Evolutionary conservation across 2,113 vertebrate species (phyloP), one percentile per base, ranked within the genome.

Genomic region (Nannobrachium achirus): DNA sequence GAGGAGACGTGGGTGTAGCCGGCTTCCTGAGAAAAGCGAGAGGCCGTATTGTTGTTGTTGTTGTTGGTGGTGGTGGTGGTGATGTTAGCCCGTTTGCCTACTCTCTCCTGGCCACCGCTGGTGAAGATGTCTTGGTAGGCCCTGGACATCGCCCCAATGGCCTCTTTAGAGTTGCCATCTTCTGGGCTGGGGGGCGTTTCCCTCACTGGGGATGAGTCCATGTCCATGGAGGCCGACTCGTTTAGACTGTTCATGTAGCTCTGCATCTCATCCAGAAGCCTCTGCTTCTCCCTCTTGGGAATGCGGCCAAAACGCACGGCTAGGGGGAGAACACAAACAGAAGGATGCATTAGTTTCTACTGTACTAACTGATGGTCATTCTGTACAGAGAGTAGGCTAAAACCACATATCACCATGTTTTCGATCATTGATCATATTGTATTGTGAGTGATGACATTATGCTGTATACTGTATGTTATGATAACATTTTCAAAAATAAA

Each of bases 301-400:
- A 94, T 94, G 16, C 93, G 93, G 14, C 93, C 93, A 58, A 94
- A 94, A 66, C 93, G 92, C 11, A 94, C 93, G 73, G 93, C 93
- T 94, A 55, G 6, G n/a, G 5, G n/a, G 56, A 63, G 66, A 68
- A 84, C 51, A 68, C 15, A 86, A 71, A 20, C 9, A 77, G 45
- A 10, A 55, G 39, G 55, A 80, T 16, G 55, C 8, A 50, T 79
- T 4, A 78, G 46, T 6, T 9, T 56, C 6, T 14, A 58, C 20
- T 51, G 25, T 33, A 33, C 25, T 33, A 3, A 33, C 25, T 33
- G 25, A 4, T 33, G 25, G 25, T 5, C 25, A 33, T 33, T 33
- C 25, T 33, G 25, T n/a, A n/a, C n/a, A n/a, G n/a, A n/a, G n/a
- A n/a, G n/a, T 33, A 33, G 25, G 25, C 25, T 33, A 33, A 5